Conservation (phyloP, 2,113 vertebrate genomes). For the Arvicanthis niloticus region DNA sequence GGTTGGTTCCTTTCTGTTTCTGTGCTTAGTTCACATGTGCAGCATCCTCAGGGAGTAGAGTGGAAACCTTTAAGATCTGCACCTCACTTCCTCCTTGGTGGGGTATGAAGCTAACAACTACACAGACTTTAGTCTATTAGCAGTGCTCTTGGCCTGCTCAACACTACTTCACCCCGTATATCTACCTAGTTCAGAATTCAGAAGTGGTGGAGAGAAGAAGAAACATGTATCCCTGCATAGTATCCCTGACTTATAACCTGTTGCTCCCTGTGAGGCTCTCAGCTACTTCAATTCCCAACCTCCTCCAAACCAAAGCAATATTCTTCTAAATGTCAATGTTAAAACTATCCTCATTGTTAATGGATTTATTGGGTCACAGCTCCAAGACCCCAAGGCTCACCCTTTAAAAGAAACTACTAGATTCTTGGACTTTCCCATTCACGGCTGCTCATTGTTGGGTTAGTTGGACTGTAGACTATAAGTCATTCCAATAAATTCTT, state of each 20-base stretch:
- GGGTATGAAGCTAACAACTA: not conserved
- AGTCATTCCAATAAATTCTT: no score
- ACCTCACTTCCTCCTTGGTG: not conserved
- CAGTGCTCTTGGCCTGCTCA: not conserved
- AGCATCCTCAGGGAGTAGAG: not conserved
- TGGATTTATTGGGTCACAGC: no score
- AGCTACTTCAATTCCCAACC: no score
- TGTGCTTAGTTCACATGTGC: not conserved
- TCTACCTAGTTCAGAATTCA: not conserved
- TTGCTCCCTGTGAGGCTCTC: not conserved
- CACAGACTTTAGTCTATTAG: not conserved
- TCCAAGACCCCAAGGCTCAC: not conserved
- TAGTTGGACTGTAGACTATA: no score
- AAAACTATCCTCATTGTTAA: not conserved
- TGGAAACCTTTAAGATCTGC: accelerated
- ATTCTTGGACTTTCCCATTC: no score
- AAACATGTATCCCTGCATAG: not conserved
- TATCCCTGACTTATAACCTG: accelerated
- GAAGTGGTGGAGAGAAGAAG: not conserved
- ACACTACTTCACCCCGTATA: no score
- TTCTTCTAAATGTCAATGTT: not conserved
- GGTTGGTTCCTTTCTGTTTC: not conserved
- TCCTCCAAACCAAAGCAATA: not conserved
- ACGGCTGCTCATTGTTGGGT: no score
- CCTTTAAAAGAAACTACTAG: no score